phyloP scores from a whole-genome alignment of 2,113 vertebrate species.

The Irena cyanogastra region DNA sequence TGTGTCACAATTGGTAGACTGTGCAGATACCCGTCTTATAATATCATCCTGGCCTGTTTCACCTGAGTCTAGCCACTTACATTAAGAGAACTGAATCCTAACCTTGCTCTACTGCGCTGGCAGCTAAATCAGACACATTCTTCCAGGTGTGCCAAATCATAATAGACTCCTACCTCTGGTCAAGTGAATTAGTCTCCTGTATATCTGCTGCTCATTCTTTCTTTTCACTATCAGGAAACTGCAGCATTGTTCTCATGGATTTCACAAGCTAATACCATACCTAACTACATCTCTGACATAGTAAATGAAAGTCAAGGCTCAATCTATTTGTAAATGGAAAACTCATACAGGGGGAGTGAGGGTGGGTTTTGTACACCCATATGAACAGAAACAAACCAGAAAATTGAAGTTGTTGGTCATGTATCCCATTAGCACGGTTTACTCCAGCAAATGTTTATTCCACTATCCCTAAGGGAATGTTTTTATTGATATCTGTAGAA shows the following conservation, averaged over 20 bases:
- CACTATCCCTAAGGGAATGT: background rate
- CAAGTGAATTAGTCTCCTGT: background rate
- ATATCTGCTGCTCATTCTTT: background rate
- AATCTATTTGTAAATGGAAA: background rate
- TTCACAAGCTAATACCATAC: background rate
- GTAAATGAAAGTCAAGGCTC: background rate
- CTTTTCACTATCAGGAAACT: background rate
- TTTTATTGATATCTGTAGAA: background rate
- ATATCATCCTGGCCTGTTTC: background rate
- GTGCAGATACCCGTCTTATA: background rate
- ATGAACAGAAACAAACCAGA: background rate
- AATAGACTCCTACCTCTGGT: background rate
- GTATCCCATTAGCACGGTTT: background rate
- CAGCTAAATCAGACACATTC: background rate
- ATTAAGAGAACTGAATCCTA: background rate
- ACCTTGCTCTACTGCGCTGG: background rate
- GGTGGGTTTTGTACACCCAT: background rate
- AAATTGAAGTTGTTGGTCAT: background rate
- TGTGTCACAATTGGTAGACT: background rate
- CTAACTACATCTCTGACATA: background rate
- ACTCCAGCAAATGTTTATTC: background rate
- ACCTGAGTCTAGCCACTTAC: background rate
- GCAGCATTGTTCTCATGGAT: background rate
- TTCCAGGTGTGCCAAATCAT: background rate
- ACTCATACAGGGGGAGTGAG: background rate